phyloP scores from a whole-genome alignment of 1,140 invertebrate species.

The Papilio polyxenes region DNA sequence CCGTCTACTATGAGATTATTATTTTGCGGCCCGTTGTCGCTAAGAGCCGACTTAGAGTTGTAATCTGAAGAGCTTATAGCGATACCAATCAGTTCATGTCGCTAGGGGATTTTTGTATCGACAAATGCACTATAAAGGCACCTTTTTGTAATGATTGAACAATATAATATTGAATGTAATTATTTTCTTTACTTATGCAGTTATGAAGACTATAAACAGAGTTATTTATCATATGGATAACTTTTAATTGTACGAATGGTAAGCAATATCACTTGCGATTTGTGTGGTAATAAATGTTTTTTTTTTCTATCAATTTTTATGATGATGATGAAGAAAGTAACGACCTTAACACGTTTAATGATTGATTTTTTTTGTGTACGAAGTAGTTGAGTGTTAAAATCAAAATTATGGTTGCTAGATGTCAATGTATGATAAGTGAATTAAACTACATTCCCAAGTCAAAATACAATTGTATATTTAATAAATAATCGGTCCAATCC shows the following conservation, averaged over 20 bases:
- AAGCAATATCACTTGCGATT: no score
- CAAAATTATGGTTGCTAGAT: not conserved
- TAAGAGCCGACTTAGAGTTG: constrained; percentile 22
- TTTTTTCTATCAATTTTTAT: no score
- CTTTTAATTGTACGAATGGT: no score
- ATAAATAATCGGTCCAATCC: constrained; percentile 8
- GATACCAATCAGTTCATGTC: constrained; percentile 25
- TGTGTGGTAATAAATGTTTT: no score
- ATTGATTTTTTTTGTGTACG: not conserved
- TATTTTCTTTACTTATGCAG: not conserved
- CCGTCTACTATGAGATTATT: constrained; percentile 37
- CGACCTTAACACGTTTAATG: no score
- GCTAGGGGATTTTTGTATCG: constrained; percentile 14
- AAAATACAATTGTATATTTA: constrained; percentile 13
- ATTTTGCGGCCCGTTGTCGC: constrained; percentile 19
- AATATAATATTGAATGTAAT: not conserved
- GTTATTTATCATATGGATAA: no score
- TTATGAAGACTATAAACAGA: no score
- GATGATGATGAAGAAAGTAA: no score
- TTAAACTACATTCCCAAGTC: constrained; percentile 22
- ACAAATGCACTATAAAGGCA: not conserved
- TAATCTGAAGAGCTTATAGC: constrained; percentile 24
- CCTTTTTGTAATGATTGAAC: not conserved
- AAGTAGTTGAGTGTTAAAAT: no score
- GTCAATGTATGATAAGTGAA: constrained; percentile 6